These are phyloP conservation scores for Malurus elegans DNA, from an alignment of 2,113 vertebrate species.

Conservation along the genomic window DNA sequence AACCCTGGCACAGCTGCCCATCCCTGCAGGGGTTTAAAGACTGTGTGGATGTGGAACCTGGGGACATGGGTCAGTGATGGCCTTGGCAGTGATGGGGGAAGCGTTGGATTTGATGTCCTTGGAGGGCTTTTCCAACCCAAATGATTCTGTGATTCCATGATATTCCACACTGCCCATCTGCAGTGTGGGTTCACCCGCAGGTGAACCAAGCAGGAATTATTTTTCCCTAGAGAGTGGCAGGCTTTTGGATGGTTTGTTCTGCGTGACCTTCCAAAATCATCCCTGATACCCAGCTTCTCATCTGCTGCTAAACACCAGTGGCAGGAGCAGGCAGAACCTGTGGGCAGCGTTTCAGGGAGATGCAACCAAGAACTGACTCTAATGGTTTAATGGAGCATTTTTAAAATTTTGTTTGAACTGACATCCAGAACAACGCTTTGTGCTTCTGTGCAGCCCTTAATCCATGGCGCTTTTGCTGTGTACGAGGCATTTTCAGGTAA, in stretches of 20 bases:
- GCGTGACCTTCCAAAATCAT: not conserved
- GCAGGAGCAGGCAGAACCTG: not conserved
- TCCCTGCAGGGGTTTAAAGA: not conserved
- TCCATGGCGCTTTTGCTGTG: fast-evolving
- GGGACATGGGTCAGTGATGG: fast-evolving
- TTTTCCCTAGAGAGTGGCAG: not conserved
- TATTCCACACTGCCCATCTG: fast-evolving
- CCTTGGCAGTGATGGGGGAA: not conserved
- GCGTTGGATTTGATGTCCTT: too few relatives aligned
- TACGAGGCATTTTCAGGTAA: not conserved
- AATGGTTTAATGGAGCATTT: not conserved
- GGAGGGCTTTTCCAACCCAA: not conserved
- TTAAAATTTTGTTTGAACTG: not conserved
- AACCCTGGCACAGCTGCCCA: not conserved
- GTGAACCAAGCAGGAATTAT: not conserved
- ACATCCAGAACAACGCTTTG: not conserved
- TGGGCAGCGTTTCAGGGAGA: not conserved
- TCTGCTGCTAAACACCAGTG: fast-evolving
- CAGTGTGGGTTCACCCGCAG: not conserved
- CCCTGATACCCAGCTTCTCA: fast-evolving
- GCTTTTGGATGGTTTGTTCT: not conserved
- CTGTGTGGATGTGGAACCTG: fast-evolving
- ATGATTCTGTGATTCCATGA: not conserved
- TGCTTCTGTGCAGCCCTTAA: not conserved
- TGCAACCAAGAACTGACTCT: not conserved